Percentiles rank a stretch among this genome's conserved stretches.
Evolutionary conservation across 1,140 invertebrate genomes (phyloP).

Genomic region (Drosophila elegans): DNA sequence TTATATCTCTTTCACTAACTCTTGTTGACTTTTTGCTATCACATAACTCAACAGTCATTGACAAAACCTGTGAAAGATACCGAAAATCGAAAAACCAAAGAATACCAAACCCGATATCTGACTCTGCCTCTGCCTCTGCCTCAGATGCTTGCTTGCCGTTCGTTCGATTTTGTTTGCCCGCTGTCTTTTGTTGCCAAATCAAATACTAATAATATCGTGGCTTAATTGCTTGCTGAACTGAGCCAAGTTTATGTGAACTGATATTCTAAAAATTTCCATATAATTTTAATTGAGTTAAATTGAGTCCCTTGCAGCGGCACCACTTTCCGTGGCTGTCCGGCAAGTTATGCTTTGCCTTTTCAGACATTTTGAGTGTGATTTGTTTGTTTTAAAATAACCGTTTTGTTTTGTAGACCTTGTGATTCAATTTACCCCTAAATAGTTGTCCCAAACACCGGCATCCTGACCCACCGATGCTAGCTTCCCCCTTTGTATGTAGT

Average conservation of each 20-base stretch:
- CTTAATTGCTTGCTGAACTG: slow-evolving; percentile 44
- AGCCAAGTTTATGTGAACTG: slow-evolving; percentile 63
- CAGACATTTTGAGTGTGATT: slow-evolving; percentile 57
- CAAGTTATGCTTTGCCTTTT: slow-evolving; percentile 47
- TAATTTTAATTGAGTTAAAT: slow-evolving; percentile 35
- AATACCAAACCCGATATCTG: slow-evolving; percentile 69
- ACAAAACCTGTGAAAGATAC: slow-evolving; percentile 50
- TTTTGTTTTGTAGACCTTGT: slow-evolving; percentile 55
- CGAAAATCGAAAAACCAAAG: slow-evolving; percentile 24
- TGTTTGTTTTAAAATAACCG: slow-evolving; percentile 71
- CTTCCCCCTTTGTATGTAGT: slow-evolving; percentile 25
- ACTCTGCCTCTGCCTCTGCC: slow-evolving; percentile 43
- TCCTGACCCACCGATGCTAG: slow-evolving; percentile 1
- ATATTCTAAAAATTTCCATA: slow-evolving; percentile 20
- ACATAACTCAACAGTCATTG: slow-evolving; percentile 51
- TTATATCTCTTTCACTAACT: slow-evolving; percentile 63
- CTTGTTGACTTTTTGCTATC: slow-evolving; percentile 70
- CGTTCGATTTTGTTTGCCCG: slow-evolving; percentile 70
- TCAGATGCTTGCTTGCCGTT: slow-evolving; percentile 70
- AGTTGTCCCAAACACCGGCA: background rate
- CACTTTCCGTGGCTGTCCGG: slow-evolving; percentile 10
- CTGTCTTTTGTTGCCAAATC: slow-evolving; percentile 74
- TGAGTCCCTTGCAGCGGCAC: slow-evolving; percentile 9
- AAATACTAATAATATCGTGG: slow-evolving; percentile 29
- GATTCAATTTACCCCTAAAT: slow-evolving; percentile 4